phyloP scores from a whole-genome alignment of 1,140 invertebrate genomes.

The Cotesia vestalis region DNA sequence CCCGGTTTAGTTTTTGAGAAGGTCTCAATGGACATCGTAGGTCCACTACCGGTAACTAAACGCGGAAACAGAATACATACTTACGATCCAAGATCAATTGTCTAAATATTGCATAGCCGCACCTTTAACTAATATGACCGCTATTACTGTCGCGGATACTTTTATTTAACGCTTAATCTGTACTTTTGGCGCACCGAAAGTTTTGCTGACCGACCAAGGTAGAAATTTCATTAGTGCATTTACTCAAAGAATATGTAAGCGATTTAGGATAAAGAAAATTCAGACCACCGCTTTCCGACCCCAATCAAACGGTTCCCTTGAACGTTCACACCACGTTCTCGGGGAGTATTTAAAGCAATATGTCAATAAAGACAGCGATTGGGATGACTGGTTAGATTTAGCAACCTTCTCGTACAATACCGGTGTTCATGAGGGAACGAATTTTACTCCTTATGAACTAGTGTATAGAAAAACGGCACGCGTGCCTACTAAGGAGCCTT shows the following conservation, averaged over 20 bases:
- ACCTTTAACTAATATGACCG: too few species aligned
- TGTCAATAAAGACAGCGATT: neutral
- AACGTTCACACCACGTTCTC: constrained; percentile 1
- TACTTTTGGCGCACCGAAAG: too few species aligned
- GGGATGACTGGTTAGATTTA: constrained; percentile 5
- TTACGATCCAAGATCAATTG: too few species aligned
- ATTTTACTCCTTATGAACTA: neutral
- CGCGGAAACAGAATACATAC: too few species aligned
- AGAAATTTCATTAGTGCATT: neutral
- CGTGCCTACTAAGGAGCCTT: neutral
- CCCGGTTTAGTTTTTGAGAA: too few species aligned
- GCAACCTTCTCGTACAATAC: constrained; percentile 1
- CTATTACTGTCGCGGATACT: too few species aligned
- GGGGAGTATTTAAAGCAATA: constrained; percentile 1
- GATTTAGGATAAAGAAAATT: neutral
- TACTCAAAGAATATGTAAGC: neutral
- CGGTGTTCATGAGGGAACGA: constrained; percentile 2
- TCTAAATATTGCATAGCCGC: too few species aligned
- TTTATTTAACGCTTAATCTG: too few species aligned
- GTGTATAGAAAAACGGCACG: neutral
- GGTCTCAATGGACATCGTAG: too few species aligned
- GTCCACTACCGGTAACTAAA: too few species aligned
- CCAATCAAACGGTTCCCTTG: constrained; percentile 1
- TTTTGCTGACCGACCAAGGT: neutral
- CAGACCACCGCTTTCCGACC: neutral